Evolutionary conservation across 92 coral and sea anemone species (phyloP), one percentile per base, ranked within the genome.

Genomic region (Palythoa grandis): DNA sequence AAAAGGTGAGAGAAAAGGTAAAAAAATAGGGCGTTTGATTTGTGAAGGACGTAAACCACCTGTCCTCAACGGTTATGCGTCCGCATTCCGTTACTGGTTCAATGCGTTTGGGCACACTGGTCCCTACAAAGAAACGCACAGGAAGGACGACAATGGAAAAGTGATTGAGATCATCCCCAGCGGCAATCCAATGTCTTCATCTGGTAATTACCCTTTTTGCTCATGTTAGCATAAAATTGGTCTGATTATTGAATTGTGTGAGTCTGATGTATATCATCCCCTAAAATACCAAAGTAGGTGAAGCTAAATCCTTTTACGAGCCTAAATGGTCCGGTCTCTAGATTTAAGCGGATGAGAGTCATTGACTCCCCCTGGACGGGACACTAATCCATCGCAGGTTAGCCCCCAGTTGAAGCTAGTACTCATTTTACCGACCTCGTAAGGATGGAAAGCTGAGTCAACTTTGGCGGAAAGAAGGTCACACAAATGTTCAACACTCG

Each of bases 31-130:
- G 16, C 37, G 23, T 4, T 23, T 86, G 38, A 17, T 77, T 17
- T 86, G 89, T 17, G 89, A 86, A 17, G 89, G 89, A 4, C 57
- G 70, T 1, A 48, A 50, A 9, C 88, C 84, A 20, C 84, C 84
- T 0, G 63, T 61, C 9, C 50, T 86, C 24, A 86, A 86, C 65
- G 84, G 88, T 12, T 76, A 86, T 58, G 65, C 72, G 9, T 60
- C 84, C 7, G 88, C 88, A 11, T 75, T 85, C 22, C 52, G 83
- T 0, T 85, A 75, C 82, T 85, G 76, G 83, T 85, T 85, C 9
- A 22, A 39, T 74, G 76, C 76, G 12, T 75, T 75, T 58, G 83
- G 88, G 5, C 88, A 75, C 57, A 37, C 72, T 24, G 83, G 83
- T 20, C 88, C 73, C 12, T 85, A 85, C 29, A 38, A 60, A 1